Evolutionary conservation across 2,888 invertebrate genomes (phyloP), one percentile per base, ranked within the genome.

Genomic region (Deilephila porcellus): DNA sequence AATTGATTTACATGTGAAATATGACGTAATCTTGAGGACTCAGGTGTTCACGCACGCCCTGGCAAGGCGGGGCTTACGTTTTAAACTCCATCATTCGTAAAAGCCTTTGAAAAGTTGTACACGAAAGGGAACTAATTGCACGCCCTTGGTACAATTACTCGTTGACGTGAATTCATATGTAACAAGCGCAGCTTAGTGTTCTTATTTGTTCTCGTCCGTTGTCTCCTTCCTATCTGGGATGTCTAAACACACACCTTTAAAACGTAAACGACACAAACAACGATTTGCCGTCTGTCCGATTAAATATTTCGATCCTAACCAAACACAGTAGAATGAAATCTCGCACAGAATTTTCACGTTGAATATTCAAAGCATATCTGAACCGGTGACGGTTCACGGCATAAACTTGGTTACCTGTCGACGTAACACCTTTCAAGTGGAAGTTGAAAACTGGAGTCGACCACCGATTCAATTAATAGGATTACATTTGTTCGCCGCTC

Each of bases 41-140:
- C 80, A 82, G 82, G 82, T 84, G 84, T 78, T 83, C 83, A 76
- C 75, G 78, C 78, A 80, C 82, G 80, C 79, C 76, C 73, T 79
- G 76, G 73, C 75, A 79, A 76, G 76, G 82, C 81, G 72, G 78
- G 82, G 82, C 82, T 84, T 81, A 81, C 79, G 80, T 82, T 85
- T 82, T 80, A 85, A 86, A 85, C 84, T 83, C 80, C 75, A 78
- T 77, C 83, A 78, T 79, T 78, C 80, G 81, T 85, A 83, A 86
- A 88, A 85, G 85, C 85, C 86, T 85, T 84, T 85, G 84, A 84
- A 81, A 82, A 83, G 83, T 86, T 52, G 52, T 45, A 67, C 67
- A 52, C 52, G 67, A 20, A 67, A 89, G 88, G 87, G 86, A 86
- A 87, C 88, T 92, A 91, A 92, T 91, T 91, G 90, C 91, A 85